Percentiles rank a stretch among this genome's conserved stretches.
Conservation (phyloP, 2,113 vertebrate species). For the Sinocyclocheilus grahami region DNA sequence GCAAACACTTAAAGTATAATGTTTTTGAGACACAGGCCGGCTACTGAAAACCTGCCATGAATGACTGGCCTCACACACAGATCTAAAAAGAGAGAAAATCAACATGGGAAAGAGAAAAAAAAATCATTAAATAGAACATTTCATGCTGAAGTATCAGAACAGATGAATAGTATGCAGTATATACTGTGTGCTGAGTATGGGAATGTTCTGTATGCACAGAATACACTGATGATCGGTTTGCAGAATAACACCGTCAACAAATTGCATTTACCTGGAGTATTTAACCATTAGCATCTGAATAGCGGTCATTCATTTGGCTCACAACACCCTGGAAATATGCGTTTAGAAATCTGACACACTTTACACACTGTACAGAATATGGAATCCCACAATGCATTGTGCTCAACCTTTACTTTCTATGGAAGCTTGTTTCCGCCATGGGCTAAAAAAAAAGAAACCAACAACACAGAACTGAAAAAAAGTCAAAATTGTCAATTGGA, state of each 20-base stretch:
- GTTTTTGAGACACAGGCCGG: slow-evolving; percentile 44
- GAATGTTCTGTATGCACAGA: background rate
- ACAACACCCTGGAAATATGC: background rate
- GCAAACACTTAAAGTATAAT: slow-evolving; percentile 45
- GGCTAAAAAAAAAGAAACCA: no score
- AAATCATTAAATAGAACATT: slow-evolving; percentile 1
- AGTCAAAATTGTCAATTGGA: no score
- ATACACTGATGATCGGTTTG: background rate
- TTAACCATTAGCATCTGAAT: background rate
- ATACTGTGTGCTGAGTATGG: no score
- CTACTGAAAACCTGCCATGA: slow-evolving; percentile 62
- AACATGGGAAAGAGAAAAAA: background rate
- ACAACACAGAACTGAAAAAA: no score
- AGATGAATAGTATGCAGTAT: background rate
- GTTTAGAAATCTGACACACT: background rate
- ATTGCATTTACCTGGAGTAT: background rate
- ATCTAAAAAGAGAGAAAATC: slow-evolving; percentile 59
- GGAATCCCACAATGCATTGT: no score
- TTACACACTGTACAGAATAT: background rate
- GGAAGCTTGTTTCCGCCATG: no score
- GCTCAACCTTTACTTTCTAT: background rate
- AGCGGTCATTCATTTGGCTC: background rate
- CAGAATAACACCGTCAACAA: background rate
- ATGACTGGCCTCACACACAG: slow-evolving; percentile 43
- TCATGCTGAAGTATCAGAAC: background rate